These are phyloP conservation scores for Anhinga rufa DNA, from an alignment of 2,113 vertebrate genomes.

Conservation along the genomic window DNA sequence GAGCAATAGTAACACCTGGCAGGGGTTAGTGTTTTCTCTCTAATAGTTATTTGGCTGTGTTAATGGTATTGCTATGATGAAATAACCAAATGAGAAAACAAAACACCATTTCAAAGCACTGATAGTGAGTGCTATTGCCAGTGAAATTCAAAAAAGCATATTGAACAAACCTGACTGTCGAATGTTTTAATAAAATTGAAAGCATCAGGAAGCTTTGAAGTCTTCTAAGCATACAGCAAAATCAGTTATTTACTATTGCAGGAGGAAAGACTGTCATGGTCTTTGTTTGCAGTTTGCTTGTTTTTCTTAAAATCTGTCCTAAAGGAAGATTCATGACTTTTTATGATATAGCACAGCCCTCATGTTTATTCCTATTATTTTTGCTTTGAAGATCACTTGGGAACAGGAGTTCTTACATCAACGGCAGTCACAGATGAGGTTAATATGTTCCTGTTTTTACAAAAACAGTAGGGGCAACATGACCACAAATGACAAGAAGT, in stretches of 20 bases:
- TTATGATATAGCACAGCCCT: not conserved
- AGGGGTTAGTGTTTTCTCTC: not conserved
- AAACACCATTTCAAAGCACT: constrained; percentile 23
- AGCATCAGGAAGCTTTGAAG: constrained; percentile 53
- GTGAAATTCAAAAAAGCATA: constrained; percentile 17
- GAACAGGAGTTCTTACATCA: not conserved
- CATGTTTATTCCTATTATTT: constrained; percentile 43
- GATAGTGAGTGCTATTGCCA: not conserved
- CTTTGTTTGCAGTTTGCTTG: constrained; percentile 31
- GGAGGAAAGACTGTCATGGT: constrained; percentile 11
- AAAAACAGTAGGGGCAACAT: not conserved
- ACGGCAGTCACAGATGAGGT: not conserved
- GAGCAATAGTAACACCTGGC: not conserved
- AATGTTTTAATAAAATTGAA: constrained; percentile 60
- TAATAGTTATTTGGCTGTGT: not conserved
- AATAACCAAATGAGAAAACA: not conserved
- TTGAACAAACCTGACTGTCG: constrained; percentile 10
- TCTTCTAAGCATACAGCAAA: constrained; percentile 26
- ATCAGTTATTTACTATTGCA: constrained; percentile 41
- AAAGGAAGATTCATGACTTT: constrained; percentile 31
- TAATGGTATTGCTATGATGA: not conserved
- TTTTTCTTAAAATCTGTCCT: constrained; percentile 23
- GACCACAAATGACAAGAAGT: not conserved
- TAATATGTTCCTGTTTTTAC: not conserved
- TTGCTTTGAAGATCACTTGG: constrained; percentile 42